Conservation (phyloP, 2,113 vertebrate genomes). For the Rhea americana region DNA sequence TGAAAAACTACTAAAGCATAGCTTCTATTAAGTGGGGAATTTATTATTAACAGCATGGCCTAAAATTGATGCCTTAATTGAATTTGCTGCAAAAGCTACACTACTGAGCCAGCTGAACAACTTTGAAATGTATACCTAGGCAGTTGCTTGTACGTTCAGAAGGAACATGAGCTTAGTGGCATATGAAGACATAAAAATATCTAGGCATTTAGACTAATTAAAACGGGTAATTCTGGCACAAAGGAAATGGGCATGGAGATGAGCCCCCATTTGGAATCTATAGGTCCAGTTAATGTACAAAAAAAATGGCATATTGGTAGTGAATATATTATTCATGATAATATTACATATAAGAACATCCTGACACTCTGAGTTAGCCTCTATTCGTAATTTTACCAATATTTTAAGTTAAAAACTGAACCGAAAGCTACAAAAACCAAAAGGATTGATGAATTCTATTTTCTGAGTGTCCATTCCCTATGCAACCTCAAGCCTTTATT, state of each 20-base stretch:
- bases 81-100: not conserved
- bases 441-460: not conserved
- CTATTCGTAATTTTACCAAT: not conserved
- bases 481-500: not conserved
- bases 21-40: not conserved
- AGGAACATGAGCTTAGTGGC: not conserved
- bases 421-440: not conserved
- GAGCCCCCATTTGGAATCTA: not conserved
- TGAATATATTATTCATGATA: not conserved
- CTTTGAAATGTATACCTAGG: not conserved
- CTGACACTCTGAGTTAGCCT: not conserved
- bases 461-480: not conserved
- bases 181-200: not conserved
- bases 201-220: not conserved
- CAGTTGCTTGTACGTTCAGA: not conserved
- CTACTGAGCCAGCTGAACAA: not conserved
- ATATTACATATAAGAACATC: not conserved
- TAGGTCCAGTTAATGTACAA: not conserved
- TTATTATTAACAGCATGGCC: not conserved
- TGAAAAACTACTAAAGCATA: conserved; percentile 1
- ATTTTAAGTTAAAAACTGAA: not conserved
- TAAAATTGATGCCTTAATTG: not conserved
- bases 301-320: not conserved
- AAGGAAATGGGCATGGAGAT: not conserved
- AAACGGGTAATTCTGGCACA: not conserved